These are phyloP conservation scores for Scomber japonicus DNA, from an alignment of 2,113 vertebrate genomes.

Conservation along the genomic window DNA sequence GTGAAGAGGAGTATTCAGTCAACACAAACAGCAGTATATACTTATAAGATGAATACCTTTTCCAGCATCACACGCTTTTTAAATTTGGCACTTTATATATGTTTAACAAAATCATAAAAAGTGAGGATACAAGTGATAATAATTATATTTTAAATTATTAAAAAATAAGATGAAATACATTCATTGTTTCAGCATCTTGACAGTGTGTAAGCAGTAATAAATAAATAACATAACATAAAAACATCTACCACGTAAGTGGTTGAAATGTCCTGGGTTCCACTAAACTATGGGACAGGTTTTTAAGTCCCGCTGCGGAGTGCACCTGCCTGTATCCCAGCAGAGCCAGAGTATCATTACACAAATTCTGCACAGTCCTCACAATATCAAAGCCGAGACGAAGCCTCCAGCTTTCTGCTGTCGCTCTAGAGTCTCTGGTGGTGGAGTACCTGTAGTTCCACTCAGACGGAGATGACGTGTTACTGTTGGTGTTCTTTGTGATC, in stretches of 20 bases:
- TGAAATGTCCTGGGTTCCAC: slow-evolving; percentile 78
- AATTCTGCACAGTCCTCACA: slow-evolving; percentile 81
- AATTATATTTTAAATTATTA: slow-evolving; percentile 17
- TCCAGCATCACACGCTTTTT: slow-evolving; percentile 1
- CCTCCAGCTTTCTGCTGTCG: slow-evolving; percentile 85
- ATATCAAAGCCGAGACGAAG: slow-evolving; percentile 83
- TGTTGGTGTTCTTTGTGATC: slow-evolving; percentile 86
- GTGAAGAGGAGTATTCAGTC: background rate
- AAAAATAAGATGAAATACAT: slow-evolving; percentile 49
- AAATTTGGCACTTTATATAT: slow-evolving; percentile 49
- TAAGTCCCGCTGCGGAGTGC: slow-evolving; percentile 79
- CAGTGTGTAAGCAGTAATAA: slow-evolving; percentile 21
- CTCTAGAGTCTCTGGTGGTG: slow-evolving; percentile 85
- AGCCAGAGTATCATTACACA: slow-evolving; percentile 84
- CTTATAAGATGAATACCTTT: slow-evolving; percentile 11
- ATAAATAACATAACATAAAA: slow-evolving; percentile 8
- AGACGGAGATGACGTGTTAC: slow-evolving; percentile 54
- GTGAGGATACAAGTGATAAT: background rate
- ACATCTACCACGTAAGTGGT: slow-evolving; percentile 55
- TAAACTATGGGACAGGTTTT: slow-evolving; percentile 82
- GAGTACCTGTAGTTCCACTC: slow-evolving; percentile 83
- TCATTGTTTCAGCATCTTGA: slow-evolving; percentile 39
- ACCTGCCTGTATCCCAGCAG: slow-evolving; percentile 85
- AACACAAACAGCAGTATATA: slow-evolving; percentile 4
- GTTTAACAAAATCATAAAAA: slow-evolving; percentile 31